Evolutionary conservation across 2,888 invertebrate genomes (phyloP).

Genomic region (Pogonocherus hispidulus): DNA sequence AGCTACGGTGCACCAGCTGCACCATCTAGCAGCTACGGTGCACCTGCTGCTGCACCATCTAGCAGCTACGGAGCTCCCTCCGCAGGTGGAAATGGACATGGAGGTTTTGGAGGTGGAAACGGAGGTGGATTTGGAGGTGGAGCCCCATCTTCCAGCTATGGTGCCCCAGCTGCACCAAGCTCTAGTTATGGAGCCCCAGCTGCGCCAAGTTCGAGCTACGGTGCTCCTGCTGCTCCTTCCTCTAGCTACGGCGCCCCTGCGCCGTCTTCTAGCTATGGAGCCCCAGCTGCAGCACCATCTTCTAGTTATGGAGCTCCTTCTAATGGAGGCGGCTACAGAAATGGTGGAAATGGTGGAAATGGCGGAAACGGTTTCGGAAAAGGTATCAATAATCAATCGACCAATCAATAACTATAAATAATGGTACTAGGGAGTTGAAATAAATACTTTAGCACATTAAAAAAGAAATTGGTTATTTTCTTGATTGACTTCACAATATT

Average conservation of each 20-base stretch:
- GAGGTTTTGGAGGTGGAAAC: slow-evolving; percentile 61
- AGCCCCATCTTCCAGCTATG: slow-evolving; percentile 57
- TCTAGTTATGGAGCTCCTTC: slow-evolving; percentile 45
- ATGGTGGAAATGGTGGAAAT: not conserved
- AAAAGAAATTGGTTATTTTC: too few relatives aligned
- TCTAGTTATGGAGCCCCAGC: slow-evolving; percentile 67
- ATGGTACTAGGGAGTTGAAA: too few relatives aligned
- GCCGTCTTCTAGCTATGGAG: slow-evolving; percentile 62
- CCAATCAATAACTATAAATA: too few relatives aligned
- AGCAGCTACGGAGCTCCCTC: slow-evolving; percentile 64
- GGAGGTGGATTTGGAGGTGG: slow-evolving; percentile 36
- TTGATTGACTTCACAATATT: too few relatives aligned
- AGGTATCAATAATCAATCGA: too few relatives aligned
- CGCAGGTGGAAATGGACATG: slow-evolving; percentile 45
- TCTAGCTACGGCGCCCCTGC: slow-evolving; percentile 52
- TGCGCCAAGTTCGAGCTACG: slow-evolving; percentile 62
- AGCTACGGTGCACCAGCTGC: slow-evolving; percentile 68
- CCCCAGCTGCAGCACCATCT: slow-evolving; percentile 66
- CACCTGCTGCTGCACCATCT: slow-evolving; percentile 58
- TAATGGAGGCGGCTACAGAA: slow-evolving; percentile 14
- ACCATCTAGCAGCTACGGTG: slow-evolving; percentile 58
- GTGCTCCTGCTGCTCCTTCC: slow-evolving; percentile 51
- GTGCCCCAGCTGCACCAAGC: slow-evolving; percentile 59
- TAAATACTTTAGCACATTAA: too few relatives aligned
- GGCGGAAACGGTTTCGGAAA: too few relatives aligned